Conservation (phyloP, 2,113 vertebrate species). For the Willisornis vidua region DNA sequence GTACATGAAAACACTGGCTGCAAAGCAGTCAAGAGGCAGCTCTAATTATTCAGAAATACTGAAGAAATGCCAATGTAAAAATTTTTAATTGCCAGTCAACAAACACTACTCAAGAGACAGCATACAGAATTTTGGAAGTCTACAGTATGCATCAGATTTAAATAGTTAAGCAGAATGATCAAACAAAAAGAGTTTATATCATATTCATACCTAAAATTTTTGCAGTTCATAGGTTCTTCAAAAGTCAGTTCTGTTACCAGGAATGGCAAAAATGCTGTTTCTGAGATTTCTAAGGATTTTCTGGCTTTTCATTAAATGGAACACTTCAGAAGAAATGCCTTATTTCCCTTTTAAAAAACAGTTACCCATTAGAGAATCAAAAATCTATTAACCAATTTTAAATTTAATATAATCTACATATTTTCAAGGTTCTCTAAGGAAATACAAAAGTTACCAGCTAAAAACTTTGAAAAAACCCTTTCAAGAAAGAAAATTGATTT, state of each 20-base stretch:
- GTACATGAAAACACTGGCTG: too few relatives aligned
- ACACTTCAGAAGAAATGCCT: neutral
- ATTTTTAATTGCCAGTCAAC: fast-evolving
- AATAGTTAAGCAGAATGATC: neutral
- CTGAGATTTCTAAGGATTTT: neutral
- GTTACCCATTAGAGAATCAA: neutral
- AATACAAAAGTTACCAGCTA: neutral
- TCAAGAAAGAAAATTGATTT: neutral
- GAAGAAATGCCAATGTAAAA: neutral
- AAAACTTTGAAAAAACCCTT: neutral
- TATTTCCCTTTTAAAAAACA: neutral
- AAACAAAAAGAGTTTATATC: neutral
- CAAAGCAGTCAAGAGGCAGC: fast-evolving
- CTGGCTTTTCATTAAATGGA: neutral
- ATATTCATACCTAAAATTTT: neutral
- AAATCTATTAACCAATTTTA: neutral
- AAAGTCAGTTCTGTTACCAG: neutral
- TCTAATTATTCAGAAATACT: neutral
- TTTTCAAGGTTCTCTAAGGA: neutral
- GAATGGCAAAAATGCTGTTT: neutral
- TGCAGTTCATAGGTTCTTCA: neutral
- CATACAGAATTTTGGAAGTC: neutral
- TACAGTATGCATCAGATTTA: neutral
- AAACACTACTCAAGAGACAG: neutral
- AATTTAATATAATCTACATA: neutral